Evolutionary conservation across 2,113 vertebrate species (phyloP).

Genomic region (Brachyistius frenatus): DNA sequence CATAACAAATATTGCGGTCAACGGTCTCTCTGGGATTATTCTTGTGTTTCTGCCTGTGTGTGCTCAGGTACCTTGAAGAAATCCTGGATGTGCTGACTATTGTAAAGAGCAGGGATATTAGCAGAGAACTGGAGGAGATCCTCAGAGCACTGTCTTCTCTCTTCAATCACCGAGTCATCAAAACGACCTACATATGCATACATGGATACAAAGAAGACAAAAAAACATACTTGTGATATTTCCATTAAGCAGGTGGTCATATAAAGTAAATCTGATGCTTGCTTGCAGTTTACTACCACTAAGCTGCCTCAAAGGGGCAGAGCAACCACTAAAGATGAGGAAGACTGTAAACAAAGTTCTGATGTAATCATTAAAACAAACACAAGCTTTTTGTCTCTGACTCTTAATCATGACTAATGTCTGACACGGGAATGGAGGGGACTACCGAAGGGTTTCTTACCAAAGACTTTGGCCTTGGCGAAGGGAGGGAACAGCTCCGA

Average conservation of each 20-base stretch:
- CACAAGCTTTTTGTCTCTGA: not conserved
- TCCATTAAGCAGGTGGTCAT: not conserved
- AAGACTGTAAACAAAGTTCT: no score
- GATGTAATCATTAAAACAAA: not conserved
- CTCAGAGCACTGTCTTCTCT: constrained; percentile 96
- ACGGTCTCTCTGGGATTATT: not conserved
- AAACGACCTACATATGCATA: constrained; percentile 88
- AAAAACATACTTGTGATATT: constrained; percentile 5
- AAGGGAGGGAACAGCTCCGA: constrained; percentile 97
- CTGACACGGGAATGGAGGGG: not conserved
- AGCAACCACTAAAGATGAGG: not conserved
- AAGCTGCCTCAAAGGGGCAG: not conserved
- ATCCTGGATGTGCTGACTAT: constrained; percentile 93
- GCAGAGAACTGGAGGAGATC: constrained; percentile 98
- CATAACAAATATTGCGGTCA: not conserved
- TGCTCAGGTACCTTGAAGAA: constrained; percentile 92
- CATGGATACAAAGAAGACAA: not conserved
- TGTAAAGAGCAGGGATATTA: constrained; percentile 94
- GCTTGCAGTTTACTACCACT: not conserved
- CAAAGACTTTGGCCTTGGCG: constrained; percentile 97
- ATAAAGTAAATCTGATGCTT: not conserved
- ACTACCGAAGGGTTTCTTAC: constrained; percentile 82
- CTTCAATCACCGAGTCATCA: constrained; percentile 94
- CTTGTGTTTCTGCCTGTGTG: not conserved
- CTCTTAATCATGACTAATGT: not conserved